A percentile compares a stretch with the other conserved stretches of the same genome.
These are phyloP conservation scores for Ditylenchus dipsaci DNA, from an alignment of 1,140 invertebrate species.

Conservation along the genomic window DNA sequence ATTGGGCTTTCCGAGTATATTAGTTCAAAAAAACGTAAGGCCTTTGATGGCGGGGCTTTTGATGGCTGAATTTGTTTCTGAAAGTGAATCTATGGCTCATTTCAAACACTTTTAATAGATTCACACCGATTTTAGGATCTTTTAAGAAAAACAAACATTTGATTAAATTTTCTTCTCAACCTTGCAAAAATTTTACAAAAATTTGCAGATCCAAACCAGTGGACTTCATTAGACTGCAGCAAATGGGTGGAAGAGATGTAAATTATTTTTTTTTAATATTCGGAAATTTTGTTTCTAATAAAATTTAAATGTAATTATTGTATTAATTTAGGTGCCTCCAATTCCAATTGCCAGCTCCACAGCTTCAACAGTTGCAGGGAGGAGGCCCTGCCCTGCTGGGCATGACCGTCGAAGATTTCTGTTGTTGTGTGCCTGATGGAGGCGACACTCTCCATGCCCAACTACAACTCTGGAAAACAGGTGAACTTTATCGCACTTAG, in stretches of 20 bases:
- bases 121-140: too few species aligned
- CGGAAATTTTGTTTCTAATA: too few species aligned
- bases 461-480: conserved; percentile 61
- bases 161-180: too few species aligned
- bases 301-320: not conserved
- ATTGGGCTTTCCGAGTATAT: too few species aligned
- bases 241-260: conserved; percentile 2
- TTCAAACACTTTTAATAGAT: too few species aligned
- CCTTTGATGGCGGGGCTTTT: not conserved
- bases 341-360: not conserved
- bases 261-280: not conserved
- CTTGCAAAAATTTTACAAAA: too few species aligned
- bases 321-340: not conserved
- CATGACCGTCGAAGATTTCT: conserved; percentile 48
- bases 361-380: not conserved
- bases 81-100: too few species aligned
- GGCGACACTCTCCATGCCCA: conserved; percentile 58
- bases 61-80: too few species aligned
- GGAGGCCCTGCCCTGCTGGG: not conserved
- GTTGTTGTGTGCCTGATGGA: conserved; percentile 45
- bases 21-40: too few species aligned
- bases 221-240: not conserved
- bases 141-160: too few species aligned
- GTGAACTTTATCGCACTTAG: conserved; percentile 41
- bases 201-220: not conserved